A percentile compares a stretch with the other conserved stretches of the same genome.
phyloP scores from a whole-genome alignment of 2,888 invertebrate species.

The Ceraclea dissimilis region DNA sequence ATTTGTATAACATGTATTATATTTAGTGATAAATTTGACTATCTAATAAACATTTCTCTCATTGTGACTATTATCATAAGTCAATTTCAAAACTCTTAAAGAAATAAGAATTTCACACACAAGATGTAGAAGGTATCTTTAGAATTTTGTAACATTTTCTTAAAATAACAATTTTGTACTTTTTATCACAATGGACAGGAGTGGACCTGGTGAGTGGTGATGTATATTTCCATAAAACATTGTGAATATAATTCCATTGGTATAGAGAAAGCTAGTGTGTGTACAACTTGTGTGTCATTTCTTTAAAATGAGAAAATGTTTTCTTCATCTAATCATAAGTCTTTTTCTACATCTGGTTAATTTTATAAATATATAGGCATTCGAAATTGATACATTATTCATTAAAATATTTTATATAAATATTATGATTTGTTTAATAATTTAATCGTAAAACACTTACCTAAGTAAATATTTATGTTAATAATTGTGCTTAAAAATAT shows the following conservation, averaged over 20 bases:
- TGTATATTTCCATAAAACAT: too few relatives aligned
- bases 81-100: neutral
- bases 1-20: slow-evolving; percentile 6
- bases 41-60: slow-evolving; percentile 14
- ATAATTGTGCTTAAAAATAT: slow-evolving; percentile 3
- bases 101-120: neutral
- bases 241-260: too few relatives aligned
- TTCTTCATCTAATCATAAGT: slow-evolving; percentile 6
- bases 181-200: neutral
- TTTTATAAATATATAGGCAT: slow-evolving; percentile 6
- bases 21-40: slow-evolving; percentile 20
- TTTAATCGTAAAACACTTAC: neutral
- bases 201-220: too few relatives aligned
- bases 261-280: too few relatives aligned
- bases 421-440: neutral
- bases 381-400: slow-evolving; percentile 5
- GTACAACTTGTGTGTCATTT: neutral
- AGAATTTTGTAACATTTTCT: neutral
- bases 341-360: neutral
- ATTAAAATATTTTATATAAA: slow-evolving; percentile 1
- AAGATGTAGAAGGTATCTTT: neutral
- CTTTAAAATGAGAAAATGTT: neutral
- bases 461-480: neutral
- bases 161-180: neutral
- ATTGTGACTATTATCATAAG: neutral